phyloP scores from a whole-genome alignment of 1,140 invertebrate species.

The Subanguina moxae region DNA sequence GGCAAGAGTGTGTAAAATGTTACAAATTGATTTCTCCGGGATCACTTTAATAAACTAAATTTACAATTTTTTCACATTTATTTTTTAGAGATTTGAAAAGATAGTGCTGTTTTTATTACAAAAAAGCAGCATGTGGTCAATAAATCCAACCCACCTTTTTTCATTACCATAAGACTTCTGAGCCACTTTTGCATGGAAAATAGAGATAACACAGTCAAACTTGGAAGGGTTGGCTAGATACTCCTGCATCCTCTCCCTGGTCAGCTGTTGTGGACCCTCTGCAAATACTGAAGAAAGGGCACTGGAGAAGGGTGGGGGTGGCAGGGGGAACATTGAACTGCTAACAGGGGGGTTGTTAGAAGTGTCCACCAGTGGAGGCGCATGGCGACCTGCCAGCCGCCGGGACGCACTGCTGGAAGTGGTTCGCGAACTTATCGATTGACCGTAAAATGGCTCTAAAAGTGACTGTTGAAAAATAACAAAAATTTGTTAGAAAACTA shows the following conservation, averaged over 20 bases:
- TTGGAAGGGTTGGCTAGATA: constrained; percentile 44
- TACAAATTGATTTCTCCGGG: no score
- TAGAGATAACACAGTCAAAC: constrained; percentile 68
- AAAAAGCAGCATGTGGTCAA: no score
- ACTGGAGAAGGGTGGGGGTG: not conserved
- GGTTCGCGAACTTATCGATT: not conserved
- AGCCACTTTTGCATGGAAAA: constrained; percentile 92
- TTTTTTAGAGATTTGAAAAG: no score
- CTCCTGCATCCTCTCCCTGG: constrained; percentile 44
- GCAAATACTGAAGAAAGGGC: constrained; percentile 14
- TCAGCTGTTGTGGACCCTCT: constrained; percentile 18
- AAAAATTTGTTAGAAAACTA: no score
- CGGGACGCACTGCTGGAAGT: constrained; percentile 9
- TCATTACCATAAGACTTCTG: constrained; percentile 99
- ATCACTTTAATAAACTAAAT: no score
- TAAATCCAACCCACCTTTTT: constrained; percentile 69
- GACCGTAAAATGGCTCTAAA: constrained; percentile 3
- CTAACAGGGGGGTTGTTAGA: not conserved
- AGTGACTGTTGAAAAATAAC: not conserved
- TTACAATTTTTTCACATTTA: no score
- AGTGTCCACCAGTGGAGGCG: not conserved
- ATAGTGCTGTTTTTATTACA: no score
- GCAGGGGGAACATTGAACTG: not conserved
- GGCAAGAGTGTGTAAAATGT: no score
- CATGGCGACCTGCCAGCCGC: constrained; percentile 10